Conservation (phyloP, 2,888 invertebrate genomes). For the Diogma glabrata region DNA sequence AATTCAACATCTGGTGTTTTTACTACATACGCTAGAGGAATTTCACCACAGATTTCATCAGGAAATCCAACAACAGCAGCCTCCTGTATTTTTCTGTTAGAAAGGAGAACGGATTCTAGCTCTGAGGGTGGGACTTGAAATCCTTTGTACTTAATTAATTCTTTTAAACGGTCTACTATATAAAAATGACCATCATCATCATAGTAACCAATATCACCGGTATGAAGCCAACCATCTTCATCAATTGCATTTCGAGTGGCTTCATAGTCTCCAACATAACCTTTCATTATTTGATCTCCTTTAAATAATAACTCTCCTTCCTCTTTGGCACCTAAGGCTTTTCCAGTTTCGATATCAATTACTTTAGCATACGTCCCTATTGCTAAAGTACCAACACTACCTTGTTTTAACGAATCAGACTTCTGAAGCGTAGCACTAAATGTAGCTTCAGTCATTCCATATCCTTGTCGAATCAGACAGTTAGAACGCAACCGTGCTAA, state of each 20-base stretch:
- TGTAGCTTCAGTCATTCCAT: no score
- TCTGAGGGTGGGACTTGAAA: constrained; percentile 82
- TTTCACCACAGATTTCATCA: constrained; percentile 50
- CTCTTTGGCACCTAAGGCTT: constrained; percentile 44
- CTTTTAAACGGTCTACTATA: constrained; percentile 67
- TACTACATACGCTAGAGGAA: constrained; percentile 58
- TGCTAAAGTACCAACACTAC: constrained; percentile 57
- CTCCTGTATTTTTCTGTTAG: constrained; percentile 68
- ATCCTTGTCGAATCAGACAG: constrained; percentile 15
- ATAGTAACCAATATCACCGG: constrained; percentile 53
- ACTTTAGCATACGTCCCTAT: constrained; percentile 40
- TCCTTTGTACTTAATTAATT: constrained; percentile 69
- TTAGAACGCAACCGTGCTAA: constrained; percentile 31
- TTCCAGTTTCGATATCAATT: constrained; percentile 29
- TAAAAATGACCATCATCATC: constrained; percentile 53
- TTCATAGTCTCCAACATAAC: constrained; percentile 62
- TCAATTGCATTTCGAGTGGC: constrained; percentile 59
- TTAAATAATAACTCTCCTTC: constrained; percentile 63
- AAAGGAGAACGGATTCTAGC: constrained; percentile 61
- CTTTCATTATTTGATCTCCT: constrained; percentile 73
- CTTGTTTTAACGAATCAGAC: constrained; percentile 26
- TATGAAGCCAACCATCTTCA: constrained; percentile 57
- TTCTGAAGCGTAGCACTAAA: no score
- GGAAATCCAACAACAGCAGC: constrained; percentile 54
- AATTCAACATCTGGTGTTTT: constrained; percentile 34